Conservation (phyloP, 1,140 invertebrate genomes). For the Dendroctonus valens region DNA sequence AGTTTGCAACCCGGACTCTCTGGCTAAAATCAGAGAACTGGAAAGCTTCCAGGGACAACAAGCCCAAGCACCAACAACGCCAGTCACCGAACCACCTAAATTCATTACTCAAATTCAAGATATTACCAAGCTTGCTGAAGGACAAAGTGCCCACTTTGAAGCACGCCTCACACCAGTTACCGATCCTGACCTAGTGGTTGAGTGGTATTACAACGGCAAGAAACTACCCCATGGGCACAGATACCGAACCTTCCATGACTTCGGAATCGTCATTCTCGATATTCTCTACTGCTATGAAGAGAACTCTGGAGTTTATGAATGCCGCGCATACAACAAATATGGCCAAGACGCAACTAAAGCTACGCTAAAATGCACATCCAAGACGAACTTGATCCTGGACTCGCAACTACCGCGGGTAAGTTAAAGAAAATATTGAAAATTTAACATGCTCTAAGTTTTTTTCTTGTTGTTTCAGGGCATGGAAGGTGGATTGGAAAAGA, state of each 20-base stretch:
- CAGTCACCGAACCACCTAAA: slow-evolving; percentile 78
- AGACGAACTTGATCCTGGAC: slow-evolving; percentile 89
- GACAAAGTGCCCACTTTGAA: slow-evolving; percentile 93
- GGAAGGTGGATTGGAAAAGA: slow-evolving; percentile 89
- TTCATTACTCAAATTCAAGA: slow-evolving; percentile 86
- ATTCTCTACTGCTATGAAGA: slow-evolving; percentile 96
- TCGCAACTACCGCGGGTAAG: slow-evolving; percentile 86
- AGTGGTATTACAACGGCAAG: slow-evolving; percentile 94
- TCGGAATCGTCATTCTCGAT: slow-evolving; percentile 94
- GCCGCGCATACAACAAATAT: slow-evolving; percentile 86
- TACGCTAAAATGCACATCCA: slow-evolving; percentile 81
- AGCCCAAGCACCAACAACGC: slow-evolving; percentile 60
- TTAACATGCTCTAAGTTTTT: neutral
- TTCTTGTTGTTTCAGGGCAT: slow-evolving; percentile 66
- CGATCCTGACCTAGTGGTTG: slow-evolving; percentile 90
- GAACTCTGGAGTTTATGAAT: slow-evolving; percentile 92
- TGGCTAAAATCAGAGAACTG: slow-evolving; percentile 85
- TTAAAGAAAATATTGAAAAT: slow-evolving; percentile 11
- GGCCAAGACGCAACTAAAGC: slow-evolving; percentile 87
- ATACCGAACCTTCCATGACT: slow-evolving; percentile 95
- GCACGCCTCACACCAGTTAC: slow-evolving; percentile 84
- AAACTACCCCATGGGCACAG: slow-evolving; percentile 89
- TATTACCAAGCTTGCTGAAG: slow-evolving; percentile 81
- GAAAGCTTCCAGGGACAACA: slow-evolving; percentile 70
- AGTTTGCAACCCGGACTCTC: slow-evolving; percentile 91